These are phyloP conservation scores for Anisognathus igniventris DNA, from an alignment of 2,797 vertebrate genomes.

Conservation along the genomic window DNA sequence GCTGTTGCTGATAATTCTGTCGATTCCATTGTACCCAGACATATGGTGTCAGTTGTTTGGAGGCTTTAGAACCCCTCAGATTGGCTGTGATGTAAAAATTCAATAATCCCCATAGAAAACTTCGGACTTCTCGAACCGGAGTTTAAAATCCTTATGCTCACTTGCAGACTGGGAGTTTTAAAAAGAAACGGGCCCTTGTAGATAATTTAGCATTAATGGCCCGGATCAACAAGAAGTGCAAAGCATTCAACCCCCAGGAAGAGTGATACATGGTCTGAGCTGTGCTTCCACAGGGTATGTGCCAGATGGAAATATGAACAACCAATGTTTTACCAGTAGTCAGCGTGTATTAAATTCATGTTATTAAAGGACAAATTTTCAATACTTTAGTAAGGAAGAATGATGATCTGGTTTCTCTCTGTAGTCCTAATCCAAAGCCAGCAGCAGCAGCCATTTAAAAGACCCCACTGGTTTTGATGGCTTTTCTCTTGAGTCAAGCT, in stretches of 20 bases:
- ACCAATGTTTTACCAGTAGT: neutral
- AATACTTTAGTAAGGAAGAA: neutral
- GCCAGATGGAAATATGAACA: constrained; percentile 29
- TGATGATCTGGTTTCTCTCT: neutral
- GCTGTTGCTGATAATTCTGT: constrained; percentile 40
- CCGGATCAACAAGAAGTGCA: constrained; percentile 47
- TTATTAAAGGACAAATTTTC: neutral
- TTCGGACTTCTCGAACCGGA: constrained; percentile 27
- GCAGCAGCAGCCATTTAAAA: neutral
- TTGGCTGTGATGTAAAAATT: constrained; percentile 45
- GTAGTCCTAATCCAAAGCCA: neutral
- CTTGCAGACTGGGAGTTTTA: constrained; percentile 51
- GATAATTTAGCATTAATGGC: constrained; percentile 55
- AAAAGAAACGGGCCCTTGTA: constrained; percentile 50
- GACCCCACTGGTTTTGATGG: neutral
- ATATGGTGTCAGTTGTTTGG: constrained; percentile 55
- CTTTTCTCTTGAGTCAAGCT: neutral
- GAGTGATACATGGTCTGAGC: neutral
- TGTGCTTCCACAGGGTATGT: neutral
- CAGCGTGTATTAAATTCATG: neutral
- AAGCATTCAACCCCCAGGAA: neutral
- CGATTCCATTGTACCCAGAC: constrained; percentile 32
- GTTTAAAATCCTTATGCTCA: neutral
- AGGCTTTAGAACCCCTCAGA: neutral
- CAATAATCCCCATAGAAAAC: constrained; percentile 54